Evolutionary conservation across 2,888 invertebrate species (phyloP), one percentile per base, ranked within the genome.

Genomic region (Spicauda simplicius): DNA sequence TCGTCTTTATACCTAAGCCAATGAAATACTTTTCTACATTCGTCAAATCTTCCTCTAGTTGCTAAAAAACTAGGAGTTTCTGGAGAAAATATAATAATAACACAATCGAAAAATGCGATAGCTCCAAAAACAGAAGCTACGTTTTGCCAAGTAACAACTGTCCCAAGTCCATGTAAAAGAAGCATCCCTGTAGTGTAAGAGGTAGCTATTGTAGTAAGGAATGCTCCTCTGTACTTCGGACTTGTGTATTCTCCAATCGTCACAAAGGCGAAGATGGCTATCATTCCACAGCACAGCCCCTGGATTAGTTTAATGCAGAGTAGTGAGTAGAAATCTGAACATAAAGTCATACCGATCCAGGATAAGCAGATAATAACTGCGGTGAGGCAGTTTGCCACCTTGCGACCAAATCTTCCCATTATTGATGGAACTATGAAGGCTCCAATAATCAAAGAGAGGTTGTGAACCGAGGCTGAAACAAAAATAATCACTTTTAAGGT

Each of bases 11-110:
- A 95, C 73, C 95, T 85, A 53, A 94, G 86, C 88, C 93, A 94
- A 56, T 89, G 82, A 16, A 94, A 94, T 0, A 94, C 88, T 33
- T 82, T 77, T 69, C 89, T 88, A 0, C 95, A 94, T 54, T 94
- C 92, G 0, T 88, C 87, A 0, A 88, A 82, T 20, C 87, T 86
- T 0, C 93, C 93, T 70, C 93, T 94, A 19, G 93, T 88, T 0
- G 94, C 87, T 48, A 96, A 77, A 95, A 95, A 96, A 66, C 91
- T 90, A 0, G 95, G 95, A 0, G 95, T 94, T 82, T 96, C 96
- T 0, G 95, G 95, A 0, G 87, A 85, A 56, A 75, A 78, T 1
- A 82, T 70, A 0, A 85, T 81, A 14, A 86, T 80, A 2, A 83
- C 52, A 18, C 94, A 77, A 18, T 94, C 87, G 2, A 89, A 71